Evolutionary conservation across 2,888 invertebrate species (phyloP), one percentile per base, ranked within the genome.

Genomic region (Alentia gelatinosa): DNA sequence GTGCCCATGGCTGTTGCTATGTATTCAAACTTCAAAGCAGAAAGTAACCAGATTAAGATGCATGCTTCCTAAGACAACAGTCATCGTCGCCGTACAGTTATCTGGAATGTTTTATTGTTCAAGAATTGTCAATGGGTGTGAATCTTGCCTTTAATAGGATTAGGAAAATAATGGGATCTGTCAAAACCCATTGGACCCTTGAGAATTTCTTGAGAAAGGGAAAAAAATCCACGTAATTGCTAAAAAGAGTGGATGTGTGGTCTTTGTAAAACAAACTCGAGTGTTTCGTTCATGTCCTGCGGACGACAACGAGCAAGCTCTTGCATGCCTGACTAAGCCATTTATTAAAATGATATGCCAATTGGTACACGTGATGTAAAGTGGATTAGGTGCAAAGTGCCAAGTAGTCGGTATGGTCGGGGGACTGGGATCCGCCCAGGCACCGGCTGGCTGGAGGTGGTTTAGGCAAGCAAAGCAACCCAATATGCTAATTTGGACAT

Each of bases 121-220:
- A n/a, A 56, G 12, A n/a, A 19, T 56, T 56, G 3, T 33, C 30
- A 74, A 74, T 74, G 74, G 74, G 33, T 74, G 74, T 74, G 30
- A 74, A 74, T 33, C 56, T 56, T 56, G 19, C n/a, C 56, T 56
- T 56, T 56, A 56, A 56, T 56, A n/a, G 56, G 56, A 56, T 74
- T 26, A 30, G 74, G 33, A 74, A 74, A 74, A 74, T 74, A 74
- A 74, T 74, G 74, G 30, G 74, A 74, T 74, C 74, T 26, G 74
- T 74, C 74, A 74, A 74, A 74, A 26, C 15, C 74, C 74, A 74
- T 74, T 74, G 30, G 74, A 33, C 30, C 26, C 26, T 7, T 30
- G 74, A 68, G 68, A 26, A 68, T 68, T 5, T n/a, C n/a, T 26
- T 47, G 47, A n/a, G n/a, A n/a, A n/a, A n/a, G n/a, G n/a, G n/a